Evolutionary conservation across 2,797 vertebrate genomes (phyloP).

Genomic region (Heliangelus exortis): DNA sequence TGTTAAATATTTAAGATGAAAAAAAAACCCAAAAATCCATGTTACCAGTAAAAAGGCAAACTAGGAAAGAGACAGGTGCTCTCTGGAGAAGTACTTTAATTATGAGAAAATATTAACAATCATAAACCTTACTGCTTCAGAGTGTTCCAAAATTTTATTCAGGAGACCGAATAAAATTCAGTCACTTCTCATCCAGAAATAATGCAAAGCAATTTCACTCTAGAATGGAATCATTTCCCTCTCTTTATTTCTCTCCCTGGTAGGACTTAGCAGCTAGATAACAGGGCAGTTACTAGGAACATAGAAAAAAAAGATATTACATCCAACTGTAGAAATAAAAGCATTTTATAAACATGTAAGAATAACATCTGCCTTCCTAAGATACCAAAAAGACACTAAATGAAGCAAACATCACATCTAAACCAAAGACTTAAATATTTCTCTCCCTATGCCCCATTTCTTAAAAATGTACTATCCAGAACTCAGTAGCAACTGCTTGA

Average conservation of each 20-base stretch:
- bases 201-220: background rate
- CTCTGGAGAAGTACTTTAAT: background rate
- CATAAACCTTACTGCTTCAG: background rate
- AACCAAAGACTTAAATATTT: background rate
- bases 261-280: background rate
- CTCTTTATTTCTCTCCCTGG: background rate
- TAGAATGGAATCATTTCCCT: background rate
- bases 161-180: no score
- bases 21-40: background rate
- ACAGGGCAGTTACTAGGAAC: background rate
- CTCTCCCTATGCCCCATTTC: background rate
- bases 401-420: background rate
- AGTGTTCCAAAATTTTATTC: background rate
- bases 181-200: background rate
- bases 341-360: background rate
- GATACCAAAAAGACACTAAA: background rate
- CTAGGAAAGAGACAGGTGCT: background rate
- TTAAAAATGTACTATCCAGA: background rate
- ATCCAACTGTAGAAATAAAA: background rate
- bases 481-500: background rate
- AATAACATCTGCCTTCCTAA: background rate
- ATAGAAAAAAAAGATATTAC: background rate
- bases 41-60: background rate
- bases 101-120: background rate
- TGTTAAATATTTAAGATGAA: background rate